Base-by-base conservation (phyloP, 2,113 vertebrate genomes). In the Dromas ardeola region DNA sequence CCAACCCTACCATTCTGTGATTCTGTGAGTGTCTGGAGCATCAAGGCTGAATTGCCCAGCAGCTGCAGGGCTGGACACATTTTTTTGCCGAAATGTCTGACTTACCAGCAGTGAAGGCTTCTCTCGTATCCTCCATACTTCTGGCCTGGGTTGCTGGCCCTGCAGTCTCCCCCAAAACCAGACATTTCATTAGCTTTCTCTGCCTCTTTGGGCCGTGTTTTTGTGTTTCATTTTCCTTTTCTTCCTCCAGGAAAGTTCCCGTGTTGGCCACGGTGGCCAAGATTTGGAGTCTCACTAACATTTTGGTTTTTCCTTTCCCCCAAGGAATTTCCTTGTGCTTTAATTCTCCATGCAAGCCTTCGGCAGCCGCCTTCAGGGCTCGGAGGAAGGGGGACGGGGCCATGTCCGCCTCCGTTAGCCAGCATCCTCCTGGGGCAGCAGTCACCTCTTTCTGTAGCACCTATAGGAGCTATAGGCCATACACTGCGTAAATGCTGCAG, bases 61-160 rank as follows among this genome's bases (percentile, higher is more conserved):
- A 81, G 55, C 34, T 72, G 50, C 29, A 74, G 72, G 19, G 72
- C 3, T 81, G 77, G 25, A 11, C 13, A 13, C 1, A 2, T 2
- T 5, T 55, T 81, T 82, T 47, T 78, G 4, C 23, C 2, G 1
- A 49, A 23, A 13, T 30, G 4, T 67, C 82, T 84, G 66, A n/a
- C 14, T 76, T 62, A 1, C 1, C 55, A 69, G 53, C 29, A 47
- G 12, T 32, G 36, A 52, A 67, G 47, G 13, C 8, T 77, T 76
- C 23, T 58, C 30, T 45, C 0, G 0, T 49, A 9, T 11, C 32
- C 6, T 26, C 40, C 5, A 0, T 11, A 13, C 21, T 36, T 40
- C 30, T 45, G 7, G 34, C 59, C 36, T 43, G 26, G 25, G 38
- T 25, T 45, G 11, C 58, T 70, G 25, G 56, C 13, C 58, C 25